Conservation (phyloP, 1,140 invertebrate species). For the Bombus consobrinus region DNA sequence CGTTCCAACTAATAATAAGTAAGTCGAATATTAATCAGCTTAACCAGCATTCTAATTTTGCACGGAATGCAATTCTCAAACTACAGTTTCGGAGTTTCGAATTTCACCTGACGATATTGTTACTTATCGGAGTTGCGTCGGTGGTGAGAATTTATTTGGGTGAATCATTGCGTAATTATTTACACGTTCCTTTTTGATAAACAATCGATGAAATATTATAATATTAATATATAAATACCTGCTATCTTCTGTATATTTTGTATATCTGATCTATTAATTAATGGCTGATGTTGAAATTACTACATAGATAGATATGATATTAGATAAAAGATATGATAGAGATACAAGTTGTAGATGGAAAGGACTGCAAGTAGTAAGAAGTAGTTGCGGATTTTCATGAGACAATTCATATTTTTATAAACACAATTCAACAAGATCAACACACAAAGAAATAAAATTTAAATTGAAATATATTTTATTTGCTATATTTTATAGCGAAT, state of each 20-base stretch:
- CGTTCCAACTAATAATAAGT: neutral
- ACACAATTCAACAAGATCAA: too few relatives aligned
- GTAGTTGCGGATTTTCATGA: too few relatives aligned
- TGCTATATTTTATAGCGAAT: too few relatives aligned
- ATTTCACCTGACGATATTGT: neutral
- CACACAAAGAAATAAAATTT: neutral
- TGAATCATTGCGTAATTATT: neutral
- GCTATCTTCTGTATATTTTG: too few relatives aligned
- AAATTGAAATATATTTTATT: neutral
- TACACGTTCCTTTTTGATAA: neutral
- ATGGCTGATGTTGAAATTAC: too few relatives aligned
- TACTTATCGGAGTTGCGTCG: neutral
- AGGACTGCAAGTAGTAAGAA: too few relatives aligned
- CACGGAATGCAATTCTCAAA: neutral
- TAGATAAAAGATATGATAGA: too few relatives aligned
- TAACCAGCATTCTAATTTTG: neutral
- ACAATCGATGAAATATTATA: too few relatives aligned
- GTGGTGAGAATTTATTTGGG: neutral
- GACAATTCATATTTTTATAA: neutral
- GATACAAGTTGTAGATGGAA: too few relatives aligned
- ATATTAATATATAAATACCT: too few relatives aligned
- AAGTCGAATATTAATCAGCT: neutral
- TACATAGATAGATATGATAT: too few relatives aligned
- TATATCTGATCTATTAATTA: too few relatives aligned
- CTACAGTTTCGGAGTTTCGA: neutral